A percentile compares a stretch with the other conserved stretches of the same genome.
These are phyloP conservation scores for Manis pentadactyla DNA, from an alignment of 2,797 vertebrate species.

Conservation along the genomic window DNA sequence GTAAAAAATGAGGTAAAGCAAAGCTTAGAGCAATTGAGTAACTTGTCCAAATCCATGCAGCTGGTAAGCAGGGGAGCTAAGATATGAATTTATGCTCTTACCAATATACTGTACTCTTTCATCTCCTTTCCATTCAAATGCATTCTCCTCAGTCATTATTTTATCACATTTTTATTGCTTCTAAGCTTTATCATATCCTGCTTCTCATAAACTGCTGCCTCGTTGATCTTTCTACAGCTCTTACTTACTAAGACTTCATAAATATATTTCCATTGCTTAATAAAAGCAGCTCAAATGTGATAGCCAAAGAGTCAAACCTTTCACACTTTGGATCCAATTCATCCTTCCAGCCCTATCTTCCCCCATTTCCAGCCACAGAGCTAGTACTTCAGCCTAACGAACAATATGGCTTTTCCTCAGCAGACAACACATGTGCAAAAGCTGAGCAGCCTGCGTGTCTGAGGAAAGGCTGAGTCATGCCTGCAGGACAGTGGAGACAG, in stretches of 20 bases:
- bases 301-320: neutral
- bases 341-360: neutral
- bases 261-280: neutral
- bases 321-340: neutral
- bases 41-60: neutral
- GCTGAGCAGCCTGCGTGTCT: neutral
- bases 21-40: neutral
- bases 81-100: neutral
- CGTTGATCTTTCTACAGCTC: neutral
- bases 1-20: slow-evolving; percentile 14
- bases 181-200: neutral
- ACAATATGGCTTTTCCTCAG: neutral
- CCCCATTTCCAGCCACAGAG: neutral
- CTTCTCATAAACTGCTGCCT: neutral
- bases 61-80: neutral
- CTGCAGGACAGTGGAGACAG: neutral
- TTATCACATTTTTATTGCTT: neutral
- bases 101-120: neutral
- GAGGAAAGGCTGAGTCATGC: neutral
- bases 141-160: neutral
- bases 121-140: neutral
- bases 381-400: neutral
- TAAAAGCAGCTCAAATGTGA: neutral
- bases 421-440: neutral
- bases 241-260: neutral